Base-by-base conservation (phyloP, 2,113 vertebrate species). In the Chaetops frenatus region DNA sequence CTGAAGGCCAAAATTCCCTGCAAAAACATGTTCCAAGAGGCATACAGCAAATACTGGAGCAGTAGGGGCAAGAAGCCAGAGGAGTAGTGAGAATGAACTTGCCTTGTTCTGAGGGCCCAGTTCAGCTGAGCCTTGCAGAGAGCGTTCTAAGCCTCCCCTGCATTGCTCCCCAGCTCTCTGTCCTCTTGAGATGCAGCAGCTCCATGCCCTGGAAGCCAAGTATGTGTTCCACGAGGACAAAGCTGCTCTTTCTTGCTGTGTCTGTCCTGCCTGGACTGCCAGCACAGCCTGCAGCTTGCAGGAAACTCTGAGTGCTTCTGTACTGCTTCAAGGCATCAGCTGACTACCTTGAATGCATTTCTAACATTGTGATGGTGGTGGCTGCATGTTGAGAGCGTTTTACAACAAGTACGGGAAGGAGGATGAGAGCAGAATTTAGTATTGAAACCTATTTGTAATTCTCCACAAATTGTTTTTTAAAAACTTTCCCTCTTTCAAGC, bases 1-100 rank as follows among this genome's bases (percentile, higher is more conserved):
- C 98, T 99, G 62, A 97, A 99, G 70, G 99, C 99, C 29, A 97
- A 98, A 93, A 98, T 99, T 81, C 22, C 94, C 64, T 99, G 99
- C 82, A 99, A 98, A 84, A 94, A 97, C 44, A 99, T 99, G 99
- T 99, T 99, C 51, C 95, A 99, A 54, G 93, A 96, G 40, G 97
- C 98, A 7, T 99, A 99, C 38, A 88, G 95, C 82, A 98, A 98
- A 57, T 99, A 99, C 81, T 98, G 98, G 98, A 97, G 81, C 95
- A 96, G 72, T 7, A 97, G 95, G 87, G 95, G 96, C 5, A 94
- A 76, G 88, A 97, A 94, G 85, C 92, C 96, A 62, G 65, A 94
- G 58, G 88, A 96, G 29, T 95, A 94, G 66, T 61, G 60, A 61
- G 44, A 62, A 81, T 12, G 89, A 94, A 53, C 15, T 25, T 8